Base-by-base conservation (phyloP, 2,888 invertebrate genomes). In the Protophormia terraenovae region DNA sequence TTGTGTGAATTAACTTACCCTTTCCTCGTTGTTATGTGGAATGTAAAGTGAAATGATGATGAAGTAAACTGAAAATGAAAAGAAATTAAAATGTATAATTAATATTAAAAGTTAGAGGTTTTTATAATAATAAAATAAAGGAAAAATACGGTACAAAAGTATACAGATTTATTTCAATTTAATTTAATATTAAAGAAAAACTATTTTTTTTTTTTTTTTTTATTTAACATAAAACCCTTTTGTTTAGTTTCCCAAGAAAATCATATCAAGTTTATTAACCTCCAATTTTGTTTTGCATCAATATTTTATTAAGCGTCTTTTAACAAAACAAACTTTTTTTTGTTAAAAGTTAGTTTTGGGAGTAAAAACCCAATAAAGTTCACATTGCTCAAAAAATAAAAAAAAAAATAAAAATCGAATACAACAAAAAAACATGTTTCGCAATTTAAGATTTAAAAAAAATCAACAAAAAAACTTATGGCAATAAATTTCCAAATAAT, bases 401-500 rank as follows among this genome's bases (percentile, higher is more conserved):
- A 45, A 45, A 4, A 41, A 41, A n/a, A 41, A 14, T n/a, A 41
- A 41, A 69, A 78, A 19, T n/a, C 24, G 22, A 22, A n/a, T n/a
- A 24, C 16, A 14, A 29, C 41, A 24, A 53, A 71, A n/a, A 79
- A 71, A 75, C 84, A 76, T 66, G 80, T 80, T 84, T 80, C 47
- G 76, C 76, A 64, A 71, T 76, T 50, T 27, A 32, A 75, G 62
- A 47, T 35, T 62, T 22, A 2, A 45, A 53, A 71, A 75, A 66
- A 47, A 38, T 41, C 3, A 45, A 35, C 55, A 29, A 79, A 58
- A 19, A 53, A 6, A 45, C 16, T 14, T 60, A n/a, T 55, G 24
- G 77, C 45, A 73, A 78, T 86, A 72, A 81, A 67, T 84, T 84
- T 77, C 67, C 67, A 47, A 81, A 77, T 81, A 81, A 85, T 78